A percentile compares a stretch with the other conserved stretches of the same genome.
phyloP scores from a whole-genome alignment of 2,888 invertebrate genomes.

The Meghimatium bilineatum region DNA sequence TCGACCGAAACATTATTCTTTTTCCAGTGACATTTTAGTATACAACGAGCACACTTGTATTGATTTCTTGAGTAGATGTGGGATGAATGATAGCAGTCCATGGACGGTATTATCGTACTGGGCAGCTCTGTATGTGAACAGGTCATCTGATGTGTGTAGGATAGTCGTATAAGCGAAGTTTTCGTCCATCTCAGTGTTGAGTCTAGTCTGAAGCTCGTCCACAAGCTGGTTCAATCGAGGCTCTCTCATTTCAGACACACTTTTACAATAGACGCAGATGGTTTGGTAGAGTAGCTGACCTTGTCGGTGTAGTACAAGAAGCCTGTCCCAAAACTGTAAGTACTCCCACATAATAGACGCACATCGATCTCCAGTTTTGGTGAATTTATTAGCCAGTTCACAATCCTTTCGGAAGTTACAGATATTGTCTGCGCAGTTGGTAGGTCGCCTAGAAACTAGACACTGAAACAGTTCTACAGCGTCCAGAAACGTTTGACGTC shows the following conservation, averaged over 20 bases:
- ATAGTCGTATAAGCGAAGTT: constrained; percentile 66
- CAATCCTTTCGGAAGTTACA: constrained; percentile 51
- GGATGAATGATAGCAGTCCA: constrained; percentile 69
- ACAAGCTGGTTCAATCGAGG: constrained; percentile 65
- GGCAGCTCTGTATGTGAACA: constrained; percentile 71
- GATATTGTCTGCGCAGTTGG: constrained; percentile 39
- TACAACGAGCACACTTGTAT: constrained; percentile 64
- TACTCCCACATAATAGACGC: constrained; percentile 64
- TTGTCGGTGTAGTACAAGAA: constrained; percentile 62
- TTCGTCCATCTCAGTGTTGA: constrained; percentile 60
- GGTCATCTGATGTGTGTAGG: constrained; percentile 68
- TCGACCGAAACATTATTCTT: no score
- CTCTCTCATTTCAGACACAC: constrained; percentile 65
- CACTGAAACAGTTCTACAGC: constrained; percentile 62
- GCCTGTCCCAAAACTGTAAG: constrained; percentile 64
- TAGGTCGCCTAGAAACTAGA: constrained; percentile 52
- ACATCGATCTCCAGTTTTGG: constrained; percentile 60
- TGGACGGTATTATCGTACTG: constrained; percentile 65
- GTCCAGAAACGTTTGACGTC: constrained; percentile 65
- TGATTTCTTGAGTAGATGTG: constrained; percentile 64
- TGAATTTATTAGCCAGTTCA: constrained; percentile 59
- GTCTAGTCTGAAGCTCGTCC: constrained; percentile 61
- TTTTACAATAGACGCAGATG: constrained; percentile 63
- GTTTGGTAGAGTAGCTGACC: constrained; percentile 62
- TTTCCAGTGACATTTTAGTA: constrained; percentile 66